Base-by-base conservation (phyloP, 2,888 invertebrate genomes). In the Strigamia crassipes region DNA sequence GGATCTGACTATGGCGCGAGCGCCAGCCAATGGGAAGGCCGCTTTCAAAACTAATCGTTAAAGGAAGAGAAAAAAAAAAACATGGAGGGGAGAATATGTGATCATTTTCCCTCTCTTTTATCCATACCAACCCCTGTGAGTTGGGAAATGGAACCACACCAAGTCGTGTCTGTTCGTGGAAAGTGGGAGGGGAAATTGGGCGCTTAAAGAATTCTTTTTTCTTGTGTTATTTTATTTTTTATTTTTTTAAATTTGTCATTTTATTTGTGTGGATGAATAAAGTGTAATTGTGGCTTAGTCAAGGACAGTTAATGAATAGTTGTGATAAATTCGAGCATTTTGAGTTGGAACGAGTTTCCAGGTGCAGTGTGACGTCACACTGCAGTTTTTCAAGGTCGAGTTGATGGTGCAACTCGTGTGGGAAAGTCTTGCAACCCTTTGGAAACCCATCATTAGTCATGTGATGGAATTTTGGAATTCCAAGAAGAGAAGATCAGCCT, bases 331-430 rank as follows among this genome's bases (percentile, higher is more conserved):
- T 15, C 8, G 6, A 18, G 6, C 1, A 18, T 13, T 13, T 51
- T 51, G 15, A 3, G 51, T 61, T 61, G 13, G 61, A 46, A 46
- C 46, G 46, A 46, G 21, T 61, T 61, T 18, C n/a, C 61, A 61
- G 61, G 61, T 61, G 61, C 21, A 51, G n/a, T 61, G 61, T 61
- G 61, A 61, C 61, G 61, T 61, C 61, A 61, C 21, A 21, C 51
- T 18, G 61, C 18, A 61, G 61, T 10, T 61, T 46, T 61, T 61
- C 61, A 61, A 61, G 61, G 61, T 23, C 61, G 61, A 23, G 61
- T 61, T 23, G 61, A 23, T 61, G 21, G n/a, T 61, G 61, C 18
- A 21, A 61, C 61, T 23, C 46, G 61, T 61, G 61, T 61, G 61
- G 61, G 61, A 61, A 61, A 61, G 61, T 61, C 51, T 51, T 13